These are phyloP conservation scores for Papilio xuthus DNA, from an alignment of 1,140 invertebrate genomes.

Conservation along the genomic window DNA sequence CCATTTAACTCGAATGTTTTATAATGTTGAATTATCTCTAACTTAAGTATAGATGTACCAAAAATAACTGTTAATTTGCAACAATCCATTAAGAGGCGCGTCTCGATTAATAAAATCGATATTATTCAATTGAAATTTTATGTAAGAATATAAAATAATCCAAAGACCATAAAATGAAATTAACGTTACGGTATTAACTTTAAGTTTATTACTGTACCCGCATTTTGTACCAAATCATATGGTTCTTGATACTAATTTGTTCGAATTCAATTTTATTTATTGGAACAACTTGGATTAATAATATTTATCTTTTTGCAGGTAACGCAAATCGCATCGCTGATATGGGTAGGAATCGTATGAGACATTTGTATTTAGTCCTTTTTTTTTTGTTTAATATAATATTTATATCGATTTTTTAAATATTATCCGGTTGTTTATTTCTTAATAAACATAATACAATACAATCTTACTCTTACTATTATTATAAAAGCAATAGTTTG, in stretches of 20 bases:
- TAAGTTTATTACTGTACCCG: constrained; percentile 63
- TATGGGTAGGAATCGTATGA: constrained; percentile 22
- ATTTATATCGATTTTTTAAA: not conserved
- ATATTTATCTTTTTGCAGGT: constrained; percentile 32
- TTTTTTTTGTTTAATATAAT: not conserved
- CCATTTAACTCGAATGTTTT: constrained; percentile 7
- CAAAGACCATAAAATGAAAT: constrained; percentile 59
- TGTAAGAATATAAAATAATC: constrained; percentile 61
- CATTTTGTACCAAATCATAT: constrained; percentile 49
- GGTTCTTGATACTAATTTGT: constrained; percentile 20
- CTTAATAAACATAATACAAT: not conserved
- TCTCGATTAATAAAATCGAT: constrained; percentile 22
- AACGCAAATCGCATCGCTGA: constrained; percentile 21
- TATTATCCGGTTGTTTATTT: not conserved
- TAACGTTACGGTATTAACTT: constrained; percentile 51
- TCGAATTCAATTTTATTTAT: constrained; percentile 24
- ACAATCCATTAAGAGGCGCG: not conserved
- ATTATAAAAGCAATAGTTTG: too few species aligned
- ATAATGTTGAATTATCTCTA: constrained; percentile 3
- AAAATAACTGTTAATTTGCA: constrained; percentile 20
- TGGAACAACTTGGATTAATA: not conserved
- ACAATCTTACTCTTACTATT: too few species aligned
- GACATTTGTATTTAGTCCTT: not conserved
- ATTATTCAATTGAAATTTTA: constrained; percentile 46
- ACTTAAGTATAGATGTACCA: constrained; percentile 5